Evolutionary conservation across 2,888 invertebrate genomes (phyloP).

Genomic region (Criorhina ranunculi): DNA sequence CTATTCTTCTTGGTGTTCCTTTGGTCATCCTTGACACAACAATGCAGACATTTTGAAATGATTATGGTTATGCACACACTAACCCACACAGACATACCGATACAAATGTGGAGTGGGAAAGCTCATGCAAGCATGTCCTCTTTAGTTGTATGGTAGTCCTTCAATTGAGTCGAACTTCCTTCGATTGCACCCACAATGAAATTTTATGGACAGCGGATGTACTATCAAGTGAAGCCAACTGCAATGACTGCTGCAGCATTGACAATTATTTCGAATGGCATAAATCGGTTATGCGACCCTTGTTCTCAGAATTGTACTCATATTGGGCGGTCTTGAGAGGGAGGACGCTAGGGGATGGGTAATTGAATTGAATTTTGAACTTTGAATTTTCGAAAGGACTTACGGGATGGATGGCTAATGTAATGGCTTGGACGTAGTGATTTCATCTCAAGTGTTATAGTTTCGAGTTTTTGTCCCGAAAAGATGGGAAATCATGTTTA

Average conservation of each 20-base stretch:
- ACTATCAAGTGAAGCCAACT: conserved; percentile 63
- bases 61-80: conserved; percentile 54
- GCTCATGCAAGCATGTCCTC: conserved; percentile 24
- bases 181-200: conserved; percentile 67
- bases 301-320: conserved; percentile 33
- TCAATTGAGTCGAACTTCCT: conserved; percentile 33
- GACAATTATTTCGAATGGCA: conserved; percentile 74
- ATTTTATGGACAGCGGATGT: conserved; percentile 62
- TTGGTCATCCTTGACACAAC: conserved; percentile 67
- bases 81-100: background rate
- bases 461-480: no score
- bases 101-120: conserved; percentile 3
- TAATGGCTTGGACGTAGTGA: conserved; percentile 25
- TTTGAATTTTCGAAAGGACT: conserved; percentile 32
- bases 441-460: conserved; percentile 35
- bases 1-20: conserved; percentile 6
- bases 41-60: conserved; percentile 69
- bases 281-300: conserved; percentile 67
- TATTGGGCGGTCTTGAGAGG: conserved; percentile 14
- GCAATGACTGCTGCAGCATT: conserved; percentile 69
- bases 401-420: conserved; percentile 16
- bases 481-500: background rate
- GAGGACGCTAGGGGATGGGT: conserved; percentile 38
- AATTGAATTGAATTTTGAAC: conserved; percentile 71
- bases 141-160: conserved; percentile 7